Evolutionary conservation across 53 echinoderm and acorn worm genomes (phyloP).

Genomic region (Temnopleurus reevesii): DNA sequence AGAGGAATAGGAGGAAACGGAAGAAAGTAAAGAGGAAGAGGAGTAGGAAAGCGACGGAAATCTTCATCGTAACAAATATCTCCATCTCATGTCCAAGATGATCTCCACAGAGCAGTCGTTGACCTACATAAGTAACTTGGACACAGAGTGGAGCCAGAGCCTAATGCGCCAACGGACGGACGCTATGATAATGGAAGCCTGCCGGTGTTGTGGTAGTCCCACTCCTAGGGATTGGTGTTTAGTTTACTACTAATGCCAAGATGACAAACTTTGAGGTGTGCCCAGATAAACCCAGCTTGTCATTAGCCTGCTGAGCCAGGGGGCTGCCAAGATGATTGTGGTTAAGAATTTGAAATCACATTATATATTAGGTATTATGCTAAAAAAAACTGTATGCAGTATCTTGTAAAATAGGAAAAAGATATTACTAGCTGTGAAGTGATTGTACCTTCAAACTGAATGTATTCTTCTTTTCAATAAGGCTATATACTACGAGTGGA

Average conservation of each 20-base stretch:
- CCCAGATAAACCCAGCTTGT: background rate
- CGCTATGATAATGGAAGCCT: background rate
- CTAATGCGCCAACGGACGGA: conserved; percentile 44
- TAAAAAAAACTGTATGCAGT: too few relatives aligned
- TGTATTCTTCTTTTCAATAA: too few relatives aligned
- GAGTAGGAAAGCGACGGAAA: too few relatives aligned
- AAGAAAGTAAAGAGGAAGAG: too few relatives aligned
- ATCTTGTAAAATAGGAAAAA: too few relatives aligned
- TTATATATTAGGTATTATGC: background rate
- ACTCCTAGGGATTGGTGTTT: conserved; percentile 33
- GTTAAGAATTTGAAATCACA: background rate
- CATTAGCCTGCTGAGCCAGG: background rate
- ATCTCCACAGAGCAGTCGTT: background rate
- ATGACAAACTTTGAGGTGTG: conserved; percentile 39
- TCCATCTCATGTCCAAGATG: too few relatives aligned
- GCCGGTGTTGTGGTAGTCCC: background rate
- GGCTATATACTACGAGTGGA: too few relatives aligned
- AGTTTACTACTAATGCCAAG: background rate
- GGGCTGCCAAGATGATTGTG: background rate
- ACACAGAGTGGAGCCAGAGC: conserved; percentile 10
- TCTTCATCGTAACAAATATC: too few relatives aligned
- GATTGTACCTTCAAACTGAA: too few relatives aligned
- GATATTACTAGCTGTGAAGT: too few relatives aligned
- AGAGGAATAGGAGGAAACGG: too few relatives aligned
- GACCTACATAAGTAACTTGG: conserved; percentile 26